Percentiles rank a stretch among this genome's conserved stretches.
phyloP scores from a whole-genome alignment of 2,797 vertebrate genomes.

The Cuculus canorus region DNA sequence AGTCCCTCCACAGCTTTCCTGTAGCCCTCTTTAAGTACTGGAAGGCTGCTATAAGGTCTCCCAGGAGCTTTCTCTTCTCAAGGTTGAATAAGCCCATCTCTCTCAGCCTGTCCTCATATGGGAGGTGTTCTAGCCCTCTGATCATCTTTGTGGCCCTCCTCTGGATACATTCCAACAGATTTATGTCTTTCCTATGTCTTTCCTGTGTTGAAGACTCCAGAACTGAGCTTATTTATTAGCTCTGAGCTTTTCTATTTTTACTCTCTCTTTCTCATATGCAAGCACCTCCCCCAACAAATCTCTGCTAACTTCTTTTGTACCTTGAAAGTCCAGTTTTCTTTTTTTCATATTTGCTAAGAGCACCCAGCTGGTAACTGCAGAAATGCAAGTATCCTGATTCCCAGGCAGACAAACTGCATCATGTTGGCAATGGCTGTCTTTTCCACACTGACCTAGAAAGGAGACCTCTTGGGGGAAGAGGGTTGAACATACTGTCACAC shows the following conservation, averaged over 20 bases:
- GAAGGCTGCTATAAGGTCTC: no score
- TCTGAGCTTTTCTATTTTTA: background rate
- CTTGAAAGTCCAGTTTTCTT: background rate
- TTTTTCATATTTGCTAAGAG: background rate
- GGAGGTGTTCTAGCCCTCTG: no score
- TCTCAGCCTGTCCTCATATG: no score
- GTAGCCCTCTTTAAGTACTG: no score
- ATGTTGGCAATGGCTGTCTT: background rate
- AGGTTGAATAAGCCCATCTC: no score
- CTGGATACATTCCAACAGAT: no score
- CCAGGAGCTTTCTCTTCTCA: no score
- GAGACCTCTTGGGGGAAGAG: background rate
- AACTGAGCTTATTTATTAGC: no score
- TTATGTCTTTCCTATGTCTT: no score
- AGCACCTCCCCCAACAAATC: background rate
- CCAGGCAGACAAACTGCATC: rapidly evolving
- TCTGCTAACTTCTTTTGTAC: background rate
- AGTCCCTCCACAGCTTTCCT: no score
- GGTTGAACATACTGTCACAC: background rate
- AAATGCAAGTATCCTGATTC: background rate
- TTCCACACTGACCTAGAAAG: background rate
- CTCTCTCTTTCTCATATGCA: background rate
- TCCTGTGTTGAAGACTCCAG: no score
- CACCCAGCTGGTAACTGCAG: background rate
- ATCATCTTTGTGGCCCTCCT: no score